Evolutionary conservation across 2,888 invertebrate species (phyloP).

Genomic region (Geotrupes spiniger): DNA sequence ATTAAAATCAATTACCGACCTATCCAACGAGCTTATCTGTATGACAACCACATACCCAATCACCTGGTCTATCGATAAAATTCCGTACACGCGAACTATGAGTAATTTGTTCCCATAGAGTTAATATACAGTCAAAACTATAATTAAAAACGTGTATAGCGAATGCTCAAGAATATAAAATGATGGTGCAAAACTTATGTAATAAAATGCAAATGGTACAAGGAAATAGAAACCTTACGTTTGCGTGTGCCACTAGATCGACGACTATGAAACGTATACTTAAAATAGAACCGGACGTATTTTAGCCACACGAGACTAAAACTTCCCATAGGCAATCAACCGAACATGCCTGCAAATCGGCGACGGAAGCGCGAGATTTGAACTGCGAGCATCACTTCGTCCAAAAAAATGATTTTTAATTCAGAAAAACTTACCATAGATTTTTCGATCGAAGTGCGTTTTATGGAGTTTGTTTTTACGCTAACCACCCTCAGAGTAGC

Average conservation of each 20-base stretch:
- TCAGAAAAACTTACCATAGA: constrained; percentile 33
- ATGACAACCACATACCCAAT: too few species aligned
- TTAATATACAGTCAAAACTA: not conserved
- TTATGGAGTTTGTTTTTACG: constrained; percentile 40
- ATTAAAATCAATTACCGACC: too few species aligned
- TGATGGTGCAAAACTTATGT: too few species aligned
- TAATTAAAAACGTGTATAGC: not conserved
- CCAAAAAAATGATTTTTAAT: constrained; percentile 1
- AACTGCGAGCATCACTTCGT: constrained; percentile 6
- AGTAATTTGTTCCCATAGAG: too few species aligned
- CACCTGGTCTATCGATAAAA: too few species aligned
- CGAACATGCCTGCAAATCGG: not conserved
- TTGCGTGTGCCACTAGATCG: not conserved
- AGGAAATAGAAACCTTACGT: too few species aligned
- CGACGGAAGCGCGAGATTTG: constrained; percentile 15
- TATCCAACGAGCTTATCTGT: too few species aligned
- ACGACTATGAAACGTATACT: not conserved
- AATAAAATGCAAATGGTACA: too few species aligned
- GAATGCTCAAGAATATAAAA: too few species aligned
- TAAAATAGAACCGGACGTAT: not conserved
- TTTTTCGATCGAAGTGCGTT: constrained; percentile 33
- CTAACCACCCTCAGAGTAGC: constrained; percentile 49
- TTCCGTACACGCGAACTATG: too few species aligned
- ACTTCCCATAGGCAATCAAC: too few species aligned
- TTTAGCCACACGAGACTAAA: too few species aligned